These are phyloP conservation scores for Sesia bembeciformis DNA, from an alignment of 2,888 invertebrate genomes.

Conservation along the genomic window DNA sequence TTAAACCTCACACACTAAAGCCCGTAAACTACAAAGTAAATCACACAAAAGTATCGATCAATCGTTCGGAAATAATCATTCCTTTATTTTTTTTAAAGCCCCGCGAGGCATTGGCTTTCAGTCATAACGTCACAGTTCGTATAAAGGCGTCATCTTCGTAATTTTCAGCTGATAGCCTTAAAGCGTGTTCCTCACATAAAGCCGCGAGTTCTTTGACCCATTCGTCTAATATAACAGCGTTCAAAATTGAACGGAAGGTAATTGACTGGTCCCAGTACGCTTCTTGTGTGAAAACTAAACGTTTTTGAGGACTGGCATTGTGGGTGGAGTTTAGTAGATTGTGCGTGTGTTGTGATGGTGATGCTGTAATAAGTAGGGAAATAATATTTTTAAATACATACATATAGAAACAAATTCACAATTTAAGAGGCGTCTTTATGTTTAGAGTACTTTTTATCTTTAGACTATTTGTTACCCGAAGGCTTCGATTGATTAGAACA, in stretches of 20 bases:
- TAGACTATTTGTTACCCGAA: too few relatives aligned
- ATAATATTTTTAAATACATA: neutral
- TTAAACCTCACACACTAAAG: neutral
- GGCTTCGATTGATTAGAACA: too few relatives aligned
- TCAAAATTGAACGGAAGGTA: slow-evolving; percentile 52
- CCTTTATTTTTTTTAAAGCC: slow-evolving; percentile 16
- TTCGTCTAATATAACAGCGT: slow-evolving; percentile 92
- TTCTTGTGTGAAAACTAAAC: slow-evolving; percentile 53
- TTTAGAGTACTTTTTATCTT: too few relatives aligned
- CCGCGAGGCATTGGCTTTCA: slow-evolving; percentile 35
- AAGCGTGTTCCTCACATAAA: slow-evolving; percentile 93
- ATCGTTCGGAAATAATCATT: neutral
- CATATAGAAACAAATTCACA: slow-evolving; percentile 4
- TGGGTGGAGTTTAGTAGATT: slow-evolving; percentile 21
- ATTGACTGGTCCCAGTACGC: slow-evolving; percentile 63
- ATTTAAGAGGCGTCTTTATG: too few relatives aligned
- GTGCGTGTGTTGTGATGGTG: slow-evolving; percentile 27
- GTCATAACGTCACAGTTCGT: slow-evolving; percentile 61
- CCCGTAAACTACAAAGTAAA: neutral
- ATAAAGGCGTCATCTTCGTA: slow-evolving; percentile 53
- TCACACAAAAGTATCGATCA: slow-evolving; percentile 14
- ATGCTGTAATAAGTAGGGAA: slow-evolving; percentile 17
- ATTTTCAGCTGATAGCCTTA: slow-evolving; percentile 50
- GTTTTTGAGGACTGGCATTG: slow-evolving; percentile 32
- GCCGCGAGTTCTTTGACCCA: slow-evolving; percentile 97